Conservation (phyloP, 2,113 vertebrate species). For the Paralichthys olivaceus region DNA sequence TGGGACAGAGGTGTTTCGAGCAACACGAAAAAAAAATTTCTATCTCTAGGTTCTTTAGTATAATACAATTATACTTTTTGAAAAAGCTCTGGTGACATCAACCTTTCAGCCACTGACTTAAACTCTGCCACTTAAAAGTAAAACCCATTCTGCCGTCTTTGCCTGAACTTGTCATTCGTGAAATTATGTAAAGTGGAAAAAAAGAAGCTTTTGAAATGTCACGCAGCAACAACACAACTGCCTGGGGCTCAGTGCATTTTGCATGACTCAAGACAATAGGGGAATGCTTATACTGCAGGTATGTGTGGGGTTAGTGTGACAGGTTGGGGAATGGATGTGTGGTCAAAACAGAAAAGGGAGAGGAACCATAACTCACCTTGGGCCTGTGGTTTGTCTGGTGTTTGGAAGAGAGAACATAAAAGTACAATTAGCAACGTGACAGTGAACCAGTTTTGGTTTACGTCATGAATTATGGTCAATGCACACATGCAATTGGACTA, state of each 20-base stretch:
- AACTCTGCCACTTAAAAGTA: not conserved
- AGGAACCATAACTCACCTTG: slow-evolving; percentile 57
- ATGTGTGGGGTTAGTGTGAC: slow-evolving; percentile 2
- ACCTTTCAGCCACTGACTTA: not conserved
- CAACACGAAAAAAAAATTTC: no score
- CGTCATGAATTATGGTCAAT: not conserved
- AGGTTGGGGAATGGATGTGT: not conserved
- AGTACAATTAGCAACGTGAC: slow-evolving; percentile 24
- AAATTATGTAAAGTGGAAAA: not conserved
- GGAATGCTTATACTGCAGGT: slow-evolving; percentile 15
- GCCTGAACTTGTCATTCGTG: slow-evolving; percentile 4
- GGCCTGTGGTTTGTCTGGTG: not conserved
- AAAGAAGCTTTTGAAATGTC: slow-evolving; percentile 15
- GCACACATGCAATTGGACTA: not conserved
- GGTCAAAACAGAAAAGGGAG: slow-evolving; percentile 16
- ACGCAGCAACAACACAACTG: slow-evolving; percentile 1
- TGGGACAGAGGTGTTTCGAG: no score
- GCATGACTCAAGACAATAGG: slow-evolving; percentile 7
- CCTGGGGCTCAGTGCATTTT: not conserved
- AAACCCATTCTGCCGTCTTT: not conserved
- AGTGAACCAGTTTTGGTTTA: not conserved
- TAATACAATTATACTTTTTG: no score
- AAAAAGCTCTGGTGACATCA: not conserved
- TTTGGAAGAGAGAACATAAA: slow-evolving; percentile 18
- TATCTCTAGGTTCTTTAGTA: no score